Conservation (phyloP, 2,888 invertebrate genomes). For the Aplocera efformata region DNA sequence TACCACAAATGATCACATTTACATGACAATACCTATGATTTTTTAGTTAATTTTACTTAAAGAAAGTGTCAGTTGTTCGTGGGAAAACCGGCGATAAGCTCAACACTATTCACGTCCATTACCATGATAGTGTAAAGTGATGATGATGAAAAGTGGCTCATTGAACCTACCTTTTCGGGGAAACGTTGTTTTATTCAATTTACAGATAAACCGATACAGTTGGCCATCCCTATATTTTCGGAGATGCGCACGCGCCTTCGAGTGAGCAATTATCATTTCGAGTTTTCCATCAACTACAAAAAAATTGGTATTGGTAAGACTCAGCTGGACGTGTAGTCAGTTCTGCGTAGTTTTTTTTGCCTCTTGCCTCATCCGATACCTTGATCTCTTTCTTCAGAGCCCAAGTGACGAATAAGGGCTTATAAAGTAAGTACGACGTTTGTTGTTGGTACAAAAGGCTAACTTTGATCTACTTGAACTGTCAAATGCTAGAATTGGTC, state of each 20-base stretch:
- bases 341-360: constrained; percentile 17
- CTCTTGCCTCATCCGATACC: constrained; percentile 12
- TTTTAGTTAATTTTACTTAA: too few relatives aligned
- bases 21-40: too few relatives aligned
- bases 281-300: constrained; percentile 31
- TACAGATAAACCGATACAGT: constrained; percentile 4
- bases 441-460: too few relatives aligned
- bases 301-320: constrained; percentile 3
- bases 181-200: not conserved
- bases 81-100: too few relatives aligned
- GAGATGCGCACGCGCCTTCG: constrained; percentile 51
- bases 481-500: too few relatives aligned
- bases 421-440: not conserved
- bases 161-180: too few relatives aligned
- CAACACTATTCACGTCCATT: too few relatives aligned
- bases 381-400: not conserved
- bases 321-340: constrained; percentile 16
- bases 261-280: constrained; percentile 61
- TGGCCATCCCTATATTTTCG: constrained; percentile 21
- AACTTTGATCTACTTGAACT: too few relatives aligned
- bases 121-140: too few relatives aligned
- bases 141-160: too few relatives aligned
- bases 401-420: not conserved
- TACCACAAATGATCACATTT: too few relatives aligned
- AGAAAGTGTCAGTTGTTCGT: too few relatives aligned